Evolutionary conservation across 2,797 vertebrate genomes (phyloP).

Genomic region (Molossus molossus): DNA sequence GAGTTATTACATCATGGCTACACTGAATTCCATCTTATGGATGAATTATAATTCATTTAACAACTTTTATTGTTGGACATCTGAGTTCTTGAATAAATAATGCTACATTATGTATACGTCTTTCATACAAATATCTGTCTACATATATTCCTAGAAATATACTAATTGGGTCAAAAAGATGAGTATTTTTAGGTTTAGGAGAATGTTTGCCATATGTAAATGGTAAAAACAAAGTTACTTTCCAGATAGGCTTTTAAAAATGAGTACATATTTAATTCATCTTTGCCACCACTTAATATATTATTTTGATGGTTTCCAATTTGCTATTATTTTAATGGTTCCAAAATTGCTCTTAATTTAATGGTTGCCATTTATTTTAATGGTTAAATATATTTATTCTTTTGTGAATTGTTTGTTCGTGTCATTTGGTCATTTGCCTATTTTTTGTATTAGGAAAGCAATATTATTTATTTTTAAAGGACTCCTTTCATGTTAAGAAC

Average conservation of each 20-base stretch:
- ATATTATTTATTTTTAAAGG: constrained; percentile 47
- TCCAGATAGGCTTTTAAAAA: constrained; percentile 42
- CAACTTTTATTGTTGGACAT: not conserved
- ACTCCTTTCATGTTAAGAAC: not conserved
- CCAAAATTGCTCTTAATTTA: not conserved
- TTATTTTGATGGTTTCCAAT: constrained; percentile 43
- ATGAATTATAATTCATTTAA: constrained; percentile 48
- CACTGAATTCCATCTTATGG: not conserved
- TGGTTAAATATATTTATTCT: constrained; percentile 62
- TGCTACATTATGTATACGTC: not conserved
- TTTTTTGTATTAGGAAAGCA: not conserved
- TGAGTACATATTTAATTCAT: constrained; percentile 33
- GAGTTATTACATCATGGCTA: not conserved
- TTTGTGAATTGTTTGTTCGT: constrained; percentile 38
- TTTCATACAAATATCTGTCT: constrained; percentile 41
- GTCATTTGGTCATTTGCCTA: not conserved
- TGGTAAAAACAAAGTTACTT: constrained; percentile 27
- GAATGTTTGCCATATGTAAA: constrained; percentile 16
- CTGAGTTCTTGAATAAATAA: constrained; percentile 48
- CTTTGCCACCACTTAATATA: not conserved
- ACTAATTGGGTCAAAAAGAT: constrained; percentile 35
- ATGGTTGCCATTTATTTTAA: not conserved
- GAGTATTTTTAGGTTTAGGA: constrained; percentile 31
- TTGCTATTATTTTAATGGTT: constrained; percentile 31
- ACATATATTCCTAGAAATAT: not conserved